Evolutionary conservation across 2,888 invertebrate species (phyloP).

Genomic region (Zygogramma bicolorata): DNA sequence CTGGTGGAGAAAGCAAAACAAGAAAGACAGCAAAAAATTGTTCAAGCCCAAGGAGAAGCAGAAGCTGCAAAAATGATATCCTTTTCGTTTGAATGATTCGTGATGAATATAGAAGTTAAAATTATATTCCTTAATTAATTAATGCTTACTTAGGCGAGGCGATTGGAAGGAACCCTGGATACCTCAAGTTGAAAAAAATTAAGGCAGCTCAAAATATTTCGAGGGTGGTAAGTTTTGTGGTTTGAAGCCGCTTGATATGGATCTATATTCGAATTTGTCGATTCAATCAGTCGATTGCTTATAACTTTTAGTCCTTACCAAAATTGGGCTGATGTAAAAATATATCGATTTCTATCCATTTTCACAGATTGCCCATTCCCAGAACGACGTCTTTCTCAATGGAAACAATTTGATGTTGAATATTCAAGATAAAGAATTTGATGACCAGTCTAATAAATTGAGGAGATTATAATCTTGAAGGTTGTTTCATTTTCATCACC

Average conservation of each 20-base stretch:
- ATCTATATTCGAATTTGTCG: too few species aligned
- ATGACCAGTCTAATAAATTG: slow-evolving; percentile 86
- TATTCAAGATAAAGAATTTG: slow-evolving; percentile 93
- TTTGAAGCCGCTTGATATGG: background rate
- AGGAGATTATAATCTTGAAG: slow-evolving; percentile 77
- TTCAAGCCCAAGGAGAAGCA: slow-evolving; percentile 99
- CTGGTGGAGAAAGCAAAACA: slow-evolving; percentile 98
- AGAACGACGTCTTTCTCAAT: slow-evolving; percentile 94
- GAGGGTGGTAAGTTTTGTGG: slow-evolving; percentile 80
- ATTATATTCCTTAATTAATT: slow-evolving; percentile 67
- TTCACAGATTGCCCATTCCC: slow-evolving; percentile 90
- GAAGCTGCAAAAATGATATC: slow-evolving; percentile 98
- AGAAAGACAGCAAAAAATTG: slow-evolving; percentile 98
- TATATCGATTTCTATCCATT: slow-evolving; percentile 35
- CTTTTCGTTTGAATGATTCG: slow-evolving; percentile 66
- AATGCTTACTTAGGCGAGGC: slow-evolving; percentile 89
- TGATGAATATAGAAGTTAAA: background rate
- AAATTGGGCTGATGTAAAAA: too few species aligned
- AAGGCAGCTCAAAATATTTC: slow-evolving; percentile 98
- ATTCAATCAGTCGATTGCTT: too few species aligned
- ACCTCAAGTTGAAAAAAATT: slow-evolving; percentile 96
- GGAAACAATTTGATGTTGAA: slow-evolving; percentile 96
- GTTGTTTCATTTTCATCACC: slow-evolving; percentile 10
- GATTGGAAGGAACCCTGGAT: slow-evolving; percentile 95
- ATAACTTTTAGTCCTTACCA: too few species aligned